Conservation (phyloP, 2,113 vertebrate genomes). For the Apistogramma diplotaenia region DNA sequence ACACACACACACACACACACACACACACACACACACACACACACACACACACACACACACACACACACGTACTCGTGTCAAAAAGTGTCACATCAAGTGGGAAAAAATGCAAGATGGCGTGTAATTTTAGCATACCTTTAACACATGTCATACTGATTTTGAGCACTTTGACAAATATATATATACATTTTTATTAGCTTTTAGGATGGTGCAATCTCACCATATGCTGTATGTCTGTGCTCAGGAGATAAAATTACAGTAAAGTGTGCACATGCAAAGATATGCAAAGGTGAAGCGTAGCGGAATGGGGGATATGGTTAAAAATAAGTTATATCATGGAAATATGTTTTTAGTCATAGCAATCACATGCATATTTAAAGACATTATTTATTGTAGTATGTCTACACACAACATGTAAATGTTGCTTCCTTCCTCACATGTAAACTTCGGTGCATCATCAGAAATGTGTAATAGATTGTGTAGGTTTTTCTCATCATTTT, state of each 20-base stretch:
- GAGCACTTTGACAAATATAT: not conserved
- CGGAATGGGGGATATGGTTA: not conserved
- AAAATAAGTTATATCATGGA: not conserved
- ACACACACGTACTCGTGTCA: conserved; percentile 4
- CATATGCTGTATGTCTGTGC: not conserved
- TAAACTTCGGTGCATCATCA: conserved; percentile 6
- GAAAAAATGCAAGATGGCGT: conserved; percentile 61
- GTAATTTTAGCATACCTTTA: conserved; percentile 57
- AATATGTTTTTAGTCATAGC: conserved; percentile 10
- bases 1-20: conserved; percentile 1
- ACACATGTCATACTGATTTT: conserved; percentile 28
- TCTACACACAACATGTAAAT: not conserved
- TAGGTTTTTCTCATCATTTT: not conserved
- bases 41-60: conserved; percentile 12
- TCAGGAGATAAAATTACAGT: not conserved
- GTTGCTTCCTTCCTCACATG: not conserved
- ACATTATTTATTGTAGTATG: conserved; percentile 22
- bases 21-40: not conserved
- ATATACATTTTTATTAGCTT: not conserved
- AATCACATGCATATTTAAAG: conserved; percentile 15
- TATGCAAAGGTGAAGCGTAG: not conserved
- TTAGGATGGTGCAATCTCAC: not conserved
- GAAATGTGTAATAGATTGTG: conserved; percentile 1
- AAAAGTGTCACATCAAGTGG: conserved; percentile 49
- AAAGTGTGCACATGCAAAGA: not conserved